phyloP scores from a whole-genome alignment of 2,113 vertebrate species.

The Conger conger region DNA sequence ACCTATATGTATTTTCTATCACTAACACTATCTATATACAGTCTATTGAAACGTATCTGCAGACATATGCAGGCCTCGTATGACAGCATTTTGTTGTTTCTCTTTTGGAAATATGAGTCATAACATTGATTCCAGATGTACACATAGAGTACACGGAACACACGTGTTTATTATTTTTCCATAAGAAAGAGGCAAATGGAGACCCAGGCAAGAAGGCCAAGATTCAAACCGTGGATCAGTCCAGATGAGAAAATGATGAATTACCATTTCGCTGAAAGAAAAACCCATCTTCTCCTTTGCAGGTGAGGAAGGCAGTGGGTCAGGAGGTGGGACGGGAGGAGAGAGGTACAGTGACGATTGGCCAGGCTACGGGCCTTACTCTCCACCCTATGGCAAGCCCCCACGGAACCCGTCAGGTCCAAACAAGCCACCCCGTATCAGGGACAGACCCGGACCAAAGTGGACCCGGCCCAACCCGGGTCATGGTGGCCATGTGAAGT shows the following conservation, averaged over 20 bases:
- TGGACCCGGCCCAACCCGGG: conserved; percentile 59
- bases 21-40: no score
- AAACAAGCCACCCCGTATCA: conserved; percentile 58
- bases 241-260: not conserved
- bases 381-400: conserved; percentile 57
- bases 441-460: conserved; percentile 60
- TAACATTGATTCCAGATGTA: no score
- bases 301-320: conserved; percentile 79
- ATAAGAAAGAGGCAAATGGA: not conserved
- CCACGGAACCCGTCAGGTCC: conserved; percentile 52
- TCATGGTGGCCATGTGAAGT: conserved; percentile 40
- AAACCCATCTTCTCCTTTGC: not conserved
- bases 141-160: no score
- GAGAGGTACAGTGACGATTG: conserved; percentile 80
- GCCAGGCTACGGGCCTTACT: conserved; percentile 64
- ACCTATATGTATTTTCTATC: no score
- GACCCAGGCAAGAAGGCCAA: not conserved
- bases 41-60: no score
- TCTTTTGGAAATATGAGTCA: no score
- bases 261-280: not conserved
- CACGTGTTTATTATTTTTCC: not conserved
- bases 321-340: conserved; percentile 70
- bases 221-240: not conserved
- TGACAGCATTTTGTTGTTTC: no score
- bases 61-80: no score